Evolutionary conservation across 2,888 invertebrate genomes (phyloP), one percentile per base, ranked within the genome.

Genomic region (Polietes domitor): DNA sequence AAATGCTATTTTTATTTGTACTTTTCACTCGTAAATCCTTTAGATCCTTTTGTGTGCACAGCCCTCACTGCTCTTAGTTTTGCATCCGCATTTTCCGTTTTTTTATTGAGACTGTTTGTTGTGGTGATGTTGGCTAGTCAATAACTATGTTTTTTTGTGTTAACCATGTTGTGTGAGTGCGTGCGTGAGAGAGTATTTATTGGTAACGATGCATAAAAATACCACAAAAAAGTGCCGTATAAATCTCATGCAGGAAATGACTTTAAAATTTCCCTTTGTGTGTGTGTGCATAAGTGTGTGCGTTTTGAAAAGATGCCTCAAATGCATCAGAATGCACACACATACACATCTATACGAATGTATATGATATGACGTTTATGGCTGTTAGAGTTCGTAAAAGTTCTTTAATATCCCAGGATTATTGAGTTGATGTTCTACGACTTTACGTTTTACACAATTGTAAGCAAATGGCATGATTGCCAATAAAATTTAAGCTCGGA

Each of bases 181-280:
- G 43, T 73, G 24, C 41, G 55, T 73, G 7, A 24, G 17, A n/a
- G 17, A 17, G 32, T 21, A 24, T 55, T 43, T 73, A 58, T 43
- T 61, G 73, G 58, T 61, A 73, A 61, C 73, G 58, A 61, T 43
- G 73, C 73, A 73, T 73, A 58, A 73, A 73, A 73, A 26, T 61
- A 73, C 58, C 43, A 73, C 73, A 73, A 73, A 58, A 61, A 73
- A 41, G 58, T 73, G 58, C 43, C 21, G 41, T 73, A 58, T 73
- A 73, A 73, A 43, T 61, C 58, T 43, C 73, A 41, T 73, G 37
- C 58, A 61, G 58, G 58, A 41, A 73, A 73, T 61, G 73, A 73
- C 58, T 73, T 73, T 41, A 43, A 9, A 61, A 73, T 73, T 58
- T 61, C 1, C 19, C 21, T 58, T 61, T 73, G 73, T 55, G 19